Conservation (phyloP, 2,113 vertebrate genomes). For the Cisticola juncidis region DNA sequence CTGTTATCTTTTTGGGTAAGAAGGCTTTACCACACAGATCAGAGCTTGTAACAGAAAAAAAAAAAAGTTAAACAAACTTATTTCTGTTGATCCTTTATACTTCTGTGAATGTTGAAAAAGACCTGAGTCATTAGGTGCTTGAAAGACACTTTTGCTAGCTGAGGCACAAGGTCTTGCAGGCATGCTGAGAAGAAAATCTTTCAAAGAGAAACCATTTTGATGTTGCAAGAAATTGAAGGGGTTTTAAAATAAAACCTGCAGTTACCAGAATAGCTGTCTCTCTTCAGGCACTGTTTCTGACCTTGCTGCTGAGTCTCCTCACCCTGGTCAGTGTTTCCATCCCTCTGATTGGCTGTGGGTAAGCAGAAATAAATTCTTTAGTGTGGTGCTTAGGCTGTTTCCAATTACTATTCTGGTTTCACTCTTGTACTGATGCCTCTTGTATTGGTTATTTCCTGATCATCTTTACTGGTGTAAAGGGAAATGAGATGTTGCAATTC, state of each 20-base stretch:
- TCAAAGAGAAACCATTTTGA: neutral
- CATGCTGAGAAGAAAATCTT: neutral
- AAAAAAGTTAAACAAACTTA: neutral
- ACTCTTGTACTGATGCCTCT: neutral
- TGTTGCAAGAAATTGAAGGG: neutral
- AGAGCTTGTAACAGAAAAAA: neutral
- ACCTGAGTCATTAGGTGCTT: neutral
- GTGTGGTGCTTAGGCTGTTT: neutral
- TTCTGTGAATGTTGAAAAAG: neutral
- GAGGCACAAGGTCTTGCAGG: neutral
- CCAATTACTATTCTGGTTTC: neutral
- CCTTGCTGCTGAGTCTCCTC: neutral
- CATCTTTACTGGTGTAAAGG: neutral
- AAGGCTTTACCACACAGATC: neutral
- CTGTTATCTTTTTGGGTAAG: neutral
- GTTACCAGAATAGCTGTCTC: neutral
- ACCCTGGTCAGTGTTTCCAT: neutral
- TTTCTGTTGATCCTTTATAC: neutral
- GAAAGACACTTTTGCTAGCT: neutral
- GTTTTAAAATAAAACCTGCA: neutral
- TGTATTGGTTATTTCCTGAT: neutral
- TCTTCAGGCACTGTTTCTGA: neutral
- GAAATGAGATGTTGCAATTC: neutral
- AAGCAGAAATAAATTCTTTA: neutral
- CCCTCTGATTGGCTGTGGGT: neutral